A percentile compares a stretch with the other conserved stretches of the same genome.
Conservation (phyloP, 1,140 invertebrate species). For the Zaprionus camerounensis region DNA sequence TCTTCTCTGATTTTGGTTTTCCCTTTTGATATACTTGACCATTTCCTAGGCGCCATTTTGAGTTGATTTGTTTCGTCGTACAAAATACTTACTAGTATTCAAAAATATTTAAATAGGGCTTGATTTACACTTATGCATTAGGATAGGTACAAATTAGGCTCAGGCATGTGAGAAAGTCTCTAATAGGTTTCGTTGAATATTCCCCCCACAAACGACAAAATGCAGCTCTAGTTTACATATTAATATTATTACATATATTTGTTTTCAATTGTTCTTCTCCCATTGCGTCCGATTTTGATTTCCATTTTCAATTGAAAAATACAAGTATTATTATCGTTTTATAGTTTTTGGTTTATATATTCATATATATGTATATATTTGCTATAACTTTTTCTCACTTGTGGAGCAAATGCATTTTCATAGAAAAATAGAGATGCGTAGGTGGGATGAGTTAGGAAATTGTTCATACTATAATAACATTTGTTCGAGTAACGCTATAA, state of each 20-base stretch:
- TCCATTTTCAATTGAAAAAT: conserved; percentile 60
- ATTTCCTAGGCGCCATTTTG: conserved; percentile 62
- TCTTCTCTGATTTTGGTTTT: conserved; percentile 16
- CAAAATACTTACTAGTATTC: conserved; percentile 72
- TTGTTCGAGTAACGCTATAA: conserved; percentile 60
- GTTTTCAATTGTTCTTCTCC: conserved; percentile 26
- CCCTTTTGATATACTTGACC: conserved; percentile 59
- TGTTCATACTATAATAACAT: conserved; percentile 64
- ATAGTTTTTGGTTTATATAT: conserved; percentile 16
- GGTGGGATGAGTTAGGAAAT: conserved; percentile 82
- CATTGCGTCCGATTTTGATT: conserved; percentile 27
- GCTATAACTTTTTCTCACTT: conserved; percentile 62
- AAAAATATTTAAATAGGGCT: conserved; percentile 74
- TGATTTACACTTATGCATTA: conserved; percentile 76
- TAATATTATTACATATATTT: conserved; percentile 33
- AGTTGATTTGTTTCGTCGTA: conserved; percentile 61
- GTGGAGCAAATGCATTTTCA: conserved; percentile 71
- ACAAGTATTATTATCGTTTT: conserved; percentile 49
- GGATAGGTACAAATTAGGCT: conserved; percentile 82
- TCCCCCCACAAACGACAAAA: conserved; percentile 51
- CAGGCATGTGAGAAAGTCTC: conserved; percentile 77
- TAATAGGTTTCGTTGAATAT: conserved; percentile 55
- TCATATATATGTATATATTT: conserved; percentile 20
- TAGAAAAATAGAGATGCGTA: conserved; percentile 83
- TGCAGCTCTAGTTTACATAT: conserved; percentile 62